These are phyloP conservation scores for Salvelinus alpinus DNA, from an alignment of 2,113 vertebrate genomes.

Conservation along the genomic window DNA sequence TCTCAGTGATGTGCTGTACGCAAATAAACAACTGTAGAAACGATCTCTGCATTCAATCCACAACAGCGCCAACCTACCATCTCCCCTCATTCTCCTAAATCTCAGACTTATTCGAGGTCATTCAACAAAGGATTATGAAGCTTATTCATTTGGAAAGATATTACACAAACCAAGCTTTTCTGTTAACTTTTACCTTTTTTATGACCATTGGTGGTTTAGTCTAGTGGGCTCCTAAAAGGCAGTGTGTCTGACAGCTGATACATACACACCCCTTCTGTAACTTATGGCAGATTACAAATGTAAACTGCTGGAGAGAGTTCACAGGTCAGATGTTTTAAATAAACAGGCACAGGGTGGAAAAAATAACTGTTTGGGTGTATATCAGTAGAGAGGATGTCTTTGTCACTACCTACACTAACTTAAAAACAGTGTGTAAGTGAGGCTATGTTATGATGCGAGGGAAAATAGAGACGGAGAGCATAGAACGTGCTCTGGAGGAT, in stretches of 20 bases:
- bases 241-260: slow-evolving; percentile 60
- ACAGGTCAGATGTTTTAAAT: slow-evolving; percentile 69
- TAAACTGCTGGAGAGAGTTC: slow-evolving; percentile 60
- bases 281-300: slow-evolving; percentile 57
- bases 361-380: slow-evolving; percentile 38
- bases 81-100: background rate
- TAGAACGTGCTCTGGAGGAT: no score
- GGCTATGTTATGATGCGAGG: background rate
- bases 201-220: slow-evolving; percentile 75
- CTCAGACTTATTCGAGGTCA: slow-evolving; percentile 25
- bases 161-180: slow-evolving; percentile 64
- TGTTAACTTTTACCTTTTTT: slow-evolving; percentile 70
- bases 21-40: background rate
- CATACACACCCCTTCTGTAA: slow-evolving; percentile 68
- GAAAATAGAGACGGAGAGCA: background rate
- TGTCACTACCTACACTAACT: background rate
- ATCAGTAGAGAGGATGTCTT: background rate
- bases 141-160: slow-evolving; percentile 58
- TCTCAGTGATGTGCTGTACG: background rate
- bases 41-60: background rate
- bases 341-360: slow-evolving; percentile 43
- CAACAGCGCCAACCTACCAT: background rate
- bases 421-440: background rate
- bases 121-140: slow-evolving; percentile 47
- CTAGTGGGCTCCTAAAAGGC: slow-evolving; percentile 72